Evolutionary conservation across 2,797 vertebrate genomes (phyloP).

Genomic region (Holocentrus rufus): DNA sequence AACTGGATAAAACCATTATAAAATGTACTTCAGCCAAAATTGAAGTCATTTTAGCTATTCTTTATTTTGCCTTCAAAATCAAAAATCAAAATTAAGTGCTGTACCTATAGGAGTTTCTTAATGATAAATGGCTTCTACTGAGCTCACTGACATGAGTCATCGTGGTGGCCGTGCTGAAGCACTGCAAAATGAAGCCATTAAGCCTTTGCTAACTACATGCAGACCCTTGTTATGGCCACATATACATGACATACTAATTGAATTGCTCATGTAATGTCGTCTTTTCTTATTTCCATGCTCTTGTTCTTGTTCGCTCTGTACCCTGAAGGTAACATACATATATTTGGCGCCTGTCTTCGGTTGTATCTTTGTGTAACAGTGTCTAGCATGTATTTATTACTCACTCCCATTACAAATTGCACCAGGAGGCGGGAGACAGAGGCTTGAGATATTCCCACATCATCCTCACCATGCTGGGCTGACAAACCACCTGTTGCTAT

Average conservation of each 20-base stretch:
- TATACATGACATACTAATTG: conserved; percentile 17
- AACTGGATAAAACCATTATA: neutral
- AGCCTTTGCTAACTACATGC: too few species aligned
- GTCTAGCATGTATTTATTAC: conserved; percentile 54
- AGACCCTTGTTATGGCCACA: neutral
- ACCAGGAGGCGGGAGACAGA: conserved; percentile 12
- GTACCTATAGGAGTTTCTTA: too few species aligned
- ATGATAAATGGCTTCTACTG: too few species aligned
- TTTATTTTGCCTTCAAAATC: neutral
- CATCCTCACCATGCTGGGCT: conserved; percentile 47
- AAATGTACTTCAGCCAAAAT: neutral
- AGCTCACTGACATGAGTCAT: too few species aligned
- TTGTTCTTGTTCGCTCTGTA: neutral
- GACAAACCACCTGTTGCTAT: conserved; percentile 59
- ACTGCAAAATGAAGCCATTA: too few species aligned
- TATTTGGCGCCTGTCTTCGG: conserved; percentile 40
- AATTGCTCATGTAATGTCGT: conserved; percentile 21
- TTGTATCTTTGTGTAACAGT: conserved; percentile 12
- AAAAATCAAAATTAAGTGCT: too few species aligned
- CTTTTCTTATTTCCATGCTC: conserved; percentile 15
- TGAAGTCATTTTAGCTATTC: neutral
- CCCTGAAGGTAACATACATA: conserved; percentile 4
- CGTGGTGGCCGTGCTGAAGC: too few species aligned
- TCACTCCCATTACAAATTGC: conserved; percentile 39
- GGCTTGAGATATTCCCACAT: conserved; percentile 55